phyloP scores from a whole-genome alignment of 2,113 vertebrate species.

The Lagenorhynchus albirostris region DNA sequence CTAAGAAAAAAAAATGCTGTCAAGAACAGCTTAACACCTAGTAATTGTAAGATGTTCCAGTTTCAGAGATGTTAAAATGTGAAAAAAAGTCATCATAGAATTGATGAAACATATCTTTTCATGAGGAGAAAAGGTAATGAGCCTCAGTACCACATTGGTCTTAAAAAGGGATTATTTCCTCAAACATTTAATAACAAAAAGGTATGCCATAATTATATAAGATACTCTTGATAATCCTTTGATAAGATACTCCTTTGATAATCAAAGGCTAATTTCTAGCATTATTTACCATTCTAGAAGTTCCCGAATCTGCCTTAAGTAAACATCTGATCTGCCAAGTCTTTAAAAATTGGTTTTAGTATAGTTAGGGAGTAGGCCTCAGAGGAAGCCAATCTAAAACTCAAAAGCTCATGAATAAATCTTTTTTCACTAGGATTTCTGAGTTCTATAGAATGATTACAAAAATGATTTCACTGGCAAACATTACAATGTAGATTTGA shows the following conservation, averaged over 20 bases:
- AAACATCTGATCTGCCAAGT: not conserved
- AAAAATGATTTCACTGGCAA: slow-evolving; percentile 7
- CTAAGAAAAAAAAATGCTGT: not conserved
- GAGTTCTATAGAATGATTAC: not conserved
- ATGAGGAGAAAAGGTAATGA: not conserved
- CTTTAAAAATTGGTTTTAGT: not conserved
- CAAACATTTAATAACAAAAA: not conserved
- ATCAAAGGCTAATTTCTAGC: not conserved
- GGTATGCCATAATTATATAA: not conserved
- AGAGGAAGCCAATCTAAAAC: not conserved
- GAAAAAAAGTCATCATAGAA: not conserved
- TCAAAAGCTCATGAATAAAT: not conserved
- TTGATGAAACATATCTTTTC: not conserved
- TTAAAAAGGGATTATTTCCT: not conserved
- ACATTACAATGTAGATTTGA: not conserved
- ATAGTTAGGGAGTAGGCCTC: not conserved
- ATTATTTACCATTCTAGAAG: not conserved
- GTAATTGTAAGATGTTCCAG: not conserved
- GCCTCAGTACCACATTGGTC: not conserved
- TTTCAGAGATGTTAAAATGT: slow-evolving; percentile 1
- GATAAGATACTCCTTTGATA: not conserved
- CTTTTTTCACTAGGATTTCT: not conserved
- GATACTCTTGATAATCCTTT: not conserved
- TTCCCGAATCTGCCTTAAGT: not conserved
- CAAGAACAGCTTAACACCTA: not conserved